Evolutionary conservation across 2,113 vertebrate genomes (phyloP), one percentile per base, ranked within the genome.

Genomic region (Willisornis vidua): DNA sequence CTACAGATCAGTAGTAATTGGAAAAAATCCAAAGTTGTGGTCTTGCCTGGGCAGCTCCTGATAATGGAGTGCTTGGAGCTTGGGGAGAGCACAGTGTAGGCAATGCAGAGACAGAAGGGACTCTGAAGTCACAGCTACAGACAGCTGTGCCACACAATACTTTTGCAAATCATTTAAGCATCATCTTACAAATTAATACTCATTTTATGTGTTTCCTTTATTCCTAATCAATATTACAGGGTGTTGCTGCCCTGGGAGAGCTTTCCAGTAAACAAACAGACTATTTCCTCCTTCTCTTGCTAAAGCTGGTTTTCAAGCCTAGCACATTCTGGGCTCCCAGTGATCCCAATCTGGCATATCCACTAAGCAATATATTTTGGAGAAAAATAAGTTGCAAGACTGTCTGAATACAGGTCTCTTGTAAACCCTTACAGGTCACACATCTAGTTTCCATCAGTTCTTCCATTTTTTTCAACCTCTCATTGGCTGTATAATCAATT

Each of bases 241-340:
- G 16, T 71, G 68, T 46, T 62, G 55, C 57, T 90, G 52, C 61
- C 52, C 68, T 72, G 51, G 43, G 73, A 86, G 62, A 91, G 66
- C 19, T 91, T 96, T 83, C 59, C 74, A 70, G 84, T 89, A 94
- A 96, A 87, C 84, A 92, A 70, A 94, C 72, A 93, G 57, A 45
- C 15, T 55, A 41, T 70, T 79, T 92, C 25, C 35, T 54, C 33
- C 31, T 55, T 78, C 55, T 23, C 33, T 77, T 89, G 51, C 49
- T 91, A 73, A 86, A 93, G 33, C 5, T 82, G n/a, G 11, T 72
- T 92, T 87, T 66, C 76, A n/a, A 78, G 67, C 41, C 39, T 78
- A 73, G n/a, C 51, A 66, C 28, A 35, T 87, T 85, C 68, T 85
- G 52, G 62, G 57, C n/a, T 86, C 15, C 14, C 39, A 54, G 12